Base-by-base conservation (phyloP, 2,113 vertebrate genomes). In the Microtus montanus region DNA sequence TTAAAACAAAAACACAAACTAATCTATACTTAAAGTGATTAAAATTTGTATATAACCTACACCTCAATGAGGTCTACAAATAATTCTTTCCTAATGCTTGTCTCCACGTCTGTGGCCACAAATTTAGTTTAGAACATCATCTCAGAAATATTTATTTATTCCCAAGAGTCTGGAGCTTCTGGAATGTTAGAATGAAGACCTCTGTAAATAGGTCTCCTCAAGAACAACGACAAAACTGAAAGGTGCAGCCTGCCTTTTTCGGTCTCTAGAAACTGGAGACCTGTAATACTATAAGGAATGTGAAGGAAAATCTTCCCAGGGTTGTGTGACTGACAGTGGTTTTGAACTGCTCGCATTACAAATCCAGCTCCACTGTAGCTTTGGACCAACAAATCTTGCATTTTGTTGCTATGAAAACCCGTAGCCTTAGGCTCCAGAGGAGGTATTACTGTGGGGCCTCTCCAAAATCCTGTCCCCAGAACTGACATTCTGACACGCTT, bases 1-100 rank as follows among this genome's bases (percentile, higher is more conserved):
- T 70, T 91, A 83, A 91, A 79, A 19, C 38, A 78, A n/a, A 87
- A 70, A 47, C 74, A 83, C 75, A 87, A 41, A 88, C 24, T n/a
- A 68, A 93, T 89, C 68, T 93, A 83, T 14, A 73, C 30, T 87
- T 68, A 89, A 38, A 85, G 47, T 61, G 61, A 28, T 44, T 82
- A 84, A 68, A 68, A 44, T 54, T 78, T 58, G 54, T n/a, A 71
- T 33, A 11, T 64, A 91, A 75, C 61, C 11, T 52, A 41, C 89
- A 84, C 73, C 11, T 85, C 24, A 47, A 61, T 77, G 70, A 91
- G 64, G 4, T 54, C 66, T 28, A 87, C 86, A 90, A 64, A 13
- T 71, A 95, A 87, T 15, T 78, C 82, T 77, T 44, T 28, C 49
- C 61, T 9, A 8, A 38, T 61, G 61, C 17, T 90, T 28, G 33